Conservation (phyloP, 2,888 invertebrate species). For the Rhodophaea formosa region DNA sequence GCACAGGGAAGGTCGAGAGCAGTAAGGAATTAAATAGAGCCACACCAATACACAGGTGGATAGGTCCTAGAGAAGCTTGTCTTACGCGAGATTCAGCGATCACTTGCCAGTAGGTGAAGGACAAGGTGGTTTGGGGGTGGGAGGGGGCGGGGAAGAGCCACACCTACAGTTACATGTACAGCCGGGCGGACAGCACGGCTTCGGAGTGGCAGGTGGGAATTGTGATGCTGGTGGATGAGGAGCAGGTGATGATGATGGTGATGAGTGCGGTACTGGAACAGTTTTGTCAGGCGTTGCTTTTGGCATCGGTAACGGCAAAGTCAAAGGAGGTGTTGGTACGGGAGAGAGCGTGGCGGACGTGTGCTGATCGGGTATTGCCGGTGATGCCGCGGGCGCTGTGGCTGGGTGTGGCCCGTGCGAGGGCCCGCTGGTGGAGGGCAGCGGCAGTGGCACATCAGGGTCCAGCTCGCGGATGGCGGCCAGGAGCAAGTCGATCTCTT, state of each 20-base stretch:
- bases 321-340: not conserved
- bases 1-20: no score
- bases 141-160: not conserved
- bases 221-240: not conserved
- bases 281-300: not conserved
- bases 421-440: not conserved
- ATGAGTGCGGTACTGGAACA: not conserved
- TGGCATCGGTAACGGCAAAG: not conserved
- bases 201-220: not conserved
- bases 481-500: conserved; percentile 31
- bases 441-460: conserved; percentile 8
- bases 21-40: no score
- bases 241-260: not conserved
- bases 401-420: not conserved
- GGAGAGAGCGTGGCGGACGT: not conserved
- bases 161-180: not conserved
- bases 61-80: not conserved
- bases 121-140: not conserved
- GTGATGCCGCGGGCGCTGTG: not conserved
- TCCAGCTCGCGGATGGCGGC: conserved; percentile 22
- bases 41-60: no score
- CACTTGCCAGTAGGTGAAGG: not conserved
- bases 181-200: not conserved
- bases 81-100: not conserved
- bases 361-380: not conserved